Base-by-base conservation (phyloP, 2,888 invertebrate genomes). In the Archaeoteleia sp. region DNA sequence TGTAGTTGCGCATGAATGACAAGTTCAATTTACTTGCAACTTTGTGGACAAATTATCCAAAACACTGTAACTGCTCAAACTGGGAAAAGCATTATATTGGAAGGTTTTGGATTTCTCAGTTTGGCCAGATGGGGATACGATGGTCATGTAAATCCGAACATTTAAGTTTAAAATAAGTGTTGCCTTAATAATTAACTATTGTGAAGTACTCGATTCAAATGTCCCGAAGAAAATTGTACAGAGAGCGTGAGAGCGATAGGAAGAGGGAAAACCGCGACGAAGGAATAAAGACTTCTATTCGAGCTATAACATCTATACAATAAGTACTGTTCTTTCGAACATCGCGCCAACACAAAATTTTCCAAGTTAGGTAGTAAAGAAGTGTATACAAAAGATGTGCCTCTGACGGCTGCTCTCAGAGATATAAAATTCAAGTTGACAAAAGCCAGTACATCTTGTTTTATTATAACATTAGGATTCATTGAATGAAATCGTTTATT, bases 151-250 rank as follows among this genome's bases (percentile, higher is more conserved):
- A 51, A 53, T 45, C 53, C 46, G 23, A 60, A 39, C 48, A 40
- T 34, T 45, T 43, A 37, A 73, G 75, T 75, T 74, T 74, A 71
- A 77, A 78, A 77, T 71, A 76, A 79, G 75, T 74, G 76, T 79
- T 80, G 80, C 80, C 80, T 79, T 80, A 80, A 78, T 76, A 78
- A 74, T 77, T 74, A 75, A 71, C 67, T 67, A 66, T 74, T 74
- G 70, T 76, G 71, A 67, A 51, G 61, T 61, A 57, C 30, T 58
- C 51, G 29, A 49, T 53, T 39, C 25, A 37, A 29, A 7, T 8
- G 12, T 46, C 17, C 48, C 14, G 45, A 34, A 39, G 15, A 35
- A n/a, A 25, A 61, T 32, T 46, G 25, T 46, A 32, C 43, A 54
- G 53, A 42, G 15, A 20, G 35, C 57, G 20, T 10, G 40, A 17